phyloP scores from a whole-genome alignment of 1,140 invertebrate genomes.

The Aphidius ervi region DNA sequence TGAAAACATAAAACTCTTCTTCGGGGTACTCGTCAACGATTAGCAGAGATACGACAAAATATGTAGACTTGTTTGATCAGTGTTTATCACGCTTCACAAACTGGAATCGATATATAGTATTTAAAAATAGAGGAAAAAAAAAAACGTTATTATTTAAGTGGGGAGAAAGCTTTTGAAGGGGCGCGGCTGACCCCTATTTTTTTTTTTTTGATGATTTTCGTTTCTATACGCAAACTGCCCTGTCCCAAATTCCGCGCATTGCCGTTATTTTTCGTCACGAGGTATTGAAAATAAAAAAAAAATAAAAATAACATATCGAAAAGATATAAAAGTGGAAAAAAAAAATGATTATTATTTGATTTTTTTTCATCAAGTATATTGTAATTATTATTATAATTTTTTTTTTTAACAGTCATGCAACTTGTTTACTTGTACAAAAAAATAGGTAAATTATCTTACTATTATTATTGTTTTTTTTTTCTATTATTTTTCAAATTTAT shows the following conservation, averaged over 20 bases:
- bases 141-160: too few relatives aligned
- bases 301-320: too few relatives aligned
- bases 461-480: too few relatives aligned
- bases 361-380: too few relatives aligned
- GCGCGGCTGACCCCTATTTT: slow-evolving; percentile 1
- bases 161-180: neutral
- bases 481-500: neutral
- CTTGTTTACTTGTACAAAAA: too few relatives aligned
- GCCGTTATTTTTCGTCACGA: slow-evolving; percentile 22
- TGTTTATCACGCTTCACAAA: slow-evolving; percentile 24
- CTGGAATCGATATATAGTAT: slow-evolving; percentile 4
- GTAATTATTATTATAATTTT: too few relatives aligned
- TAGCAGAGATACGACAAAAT: neutral
- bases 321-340: too few relatives aligned
- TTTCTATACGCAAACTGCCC: neutral
- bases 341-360: too few relatives aligned
- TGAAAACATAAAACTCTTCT: too few relatives aligned
- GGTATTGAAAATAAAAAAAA: neutral
- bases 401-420: too few relatives aligned
- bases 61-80: slow-evolving; percentile 10
- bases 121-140: neutral
- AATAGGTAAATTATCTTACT: too few relatives aligned
- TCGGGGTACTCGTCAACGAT: neutral
- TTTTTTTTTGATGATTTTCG: neutral
- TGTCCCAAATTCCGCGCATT: slow-evolving; percentile 21